Conservation (phyloP, 2,888 invertebrate genomes). For the Eupithecia vulgata region DNA sequence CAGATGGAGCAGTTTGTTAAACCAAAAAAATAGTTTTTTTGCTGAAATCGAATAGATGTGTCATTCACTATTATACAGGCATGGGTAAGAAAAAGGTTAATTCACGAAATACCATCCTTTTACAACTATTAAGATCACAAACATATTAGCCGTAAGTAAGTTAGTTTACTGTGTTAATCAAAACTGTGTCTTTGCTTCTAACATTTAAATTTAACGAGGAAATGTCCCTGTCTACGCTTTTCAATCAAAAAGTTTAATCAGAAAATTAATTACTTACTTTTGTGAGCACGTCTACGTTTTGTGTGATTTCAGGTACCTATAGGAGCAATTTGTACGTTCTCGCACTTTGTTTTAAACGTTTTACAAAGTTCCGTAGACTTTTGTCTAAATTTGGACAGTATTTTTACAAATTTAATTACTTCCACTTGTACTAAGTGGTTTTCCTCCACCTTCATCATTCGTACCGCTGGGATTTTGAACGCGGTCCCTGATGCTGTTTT, state of each 20-base stretch:
- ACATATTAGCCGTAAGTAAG: neutral
- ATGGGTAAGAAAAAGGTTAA: neutral
- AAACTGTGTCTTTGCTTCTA: slow-evolving; percentile 11
- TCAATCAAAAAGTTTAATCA: slow-evolving; percentile 49
- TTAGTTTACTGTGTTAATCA: slow-evolving; percentile 7
- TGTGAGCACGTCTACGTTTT: slow-evolving; percentile 8
- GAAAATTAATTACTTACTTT: slow-evolving; percentile 48
- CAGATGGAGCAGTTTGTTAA: too few relatives aligned
- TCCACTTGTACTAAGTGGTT: too few relatives aligned
- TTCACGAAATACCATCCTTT: neutral
- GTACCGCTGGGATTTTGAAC: too few relatives aligned
- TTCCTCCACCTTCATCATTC: too few relatives aligned
- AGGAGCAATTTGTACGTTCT: neutral
- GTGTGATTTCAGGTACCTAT: slow-evolving; percentile 1
- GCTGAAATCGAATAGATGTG: too few relatives aligned
- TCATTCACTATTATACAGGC: too few relatives aligned
- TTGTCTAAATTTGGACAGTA: neutral
- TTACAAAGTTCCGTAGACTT: neutral
- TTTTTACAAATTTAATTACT: too few relatives aligned
- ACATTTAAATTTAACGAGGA: slow-evolving; percentile 11
- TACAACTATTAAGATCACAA: neutral
- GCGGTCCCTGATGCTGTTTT: too few relatives aligned
- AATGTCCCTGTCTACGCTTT: slow-evolving; percentile 26
- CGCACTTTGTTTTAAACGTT: neutral
- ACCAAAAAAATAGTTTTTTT: neutral